Conservation (phyloP, 2,113 vertebrate genomes). For the Leptosomus discolor region DNA sequence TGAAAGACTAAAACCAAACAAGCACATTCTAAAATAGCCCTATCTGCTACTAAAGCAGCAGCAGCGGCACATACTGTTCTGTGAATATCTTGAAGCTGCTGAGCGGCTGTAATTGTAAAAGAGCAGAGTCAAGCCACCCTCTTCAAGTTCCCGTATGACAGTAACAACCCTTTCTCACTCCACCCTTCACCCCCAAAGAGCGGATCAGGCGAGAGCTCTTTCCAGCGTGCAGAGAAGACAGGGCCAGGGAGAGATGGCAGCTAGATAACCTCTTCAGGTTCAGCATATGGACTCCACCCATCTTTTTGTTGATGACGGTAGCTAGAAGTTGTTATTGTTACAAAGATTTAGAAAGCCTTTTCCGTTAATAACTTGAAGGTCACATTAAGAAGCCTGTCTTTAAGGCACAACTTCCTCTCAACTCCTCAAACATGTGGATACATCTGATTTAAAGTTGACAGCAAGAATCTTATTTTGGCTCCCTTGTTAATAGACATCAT, state of each 20-base stretch:
- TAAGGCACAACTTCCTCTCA: background rate
- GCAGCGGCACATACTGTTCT: slow-evolving; percentile 15
- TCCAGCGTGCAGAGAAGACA: background rate
- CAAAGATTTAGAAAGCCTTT: background rate
- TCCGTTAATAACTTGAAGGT: background rate
- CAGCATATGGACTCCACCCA: background rate
- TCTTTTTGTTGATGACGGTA: background rate
- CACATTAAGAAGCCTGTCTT: background rate
- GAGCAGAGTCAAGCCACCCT: background rate
- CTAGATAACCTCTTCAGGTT: background rate
- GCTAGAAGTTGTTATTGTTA: background rate
- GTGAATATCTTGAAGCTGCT: background rate
- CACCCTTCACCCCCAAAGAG: background rate
- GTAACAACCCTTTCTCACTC: background rate
- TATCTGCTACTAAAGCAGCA: background rate
- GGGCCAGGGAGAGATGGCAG: background rate
- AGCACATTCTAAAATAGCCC: slow-evolving; percentile 25
- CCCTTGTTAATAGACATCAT: background rate
- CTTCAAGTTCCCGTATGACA: background rate
- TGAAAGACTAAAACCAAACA: slow-evolving; percentile 2
- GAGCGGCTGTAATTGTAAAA: background rate
- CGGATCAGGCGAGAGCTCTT: background rate
- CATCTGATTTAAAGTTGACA: background rate
- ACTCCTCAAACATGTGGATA: background rate
- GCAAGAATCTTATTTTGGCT: background rate